Percentiles rank a stretch among this genome's conserved stretches.
Evolutionary conservation across 2,797 vertebrate species (phyloP).

Genomic region (Masticophis lateralis): DNA sequence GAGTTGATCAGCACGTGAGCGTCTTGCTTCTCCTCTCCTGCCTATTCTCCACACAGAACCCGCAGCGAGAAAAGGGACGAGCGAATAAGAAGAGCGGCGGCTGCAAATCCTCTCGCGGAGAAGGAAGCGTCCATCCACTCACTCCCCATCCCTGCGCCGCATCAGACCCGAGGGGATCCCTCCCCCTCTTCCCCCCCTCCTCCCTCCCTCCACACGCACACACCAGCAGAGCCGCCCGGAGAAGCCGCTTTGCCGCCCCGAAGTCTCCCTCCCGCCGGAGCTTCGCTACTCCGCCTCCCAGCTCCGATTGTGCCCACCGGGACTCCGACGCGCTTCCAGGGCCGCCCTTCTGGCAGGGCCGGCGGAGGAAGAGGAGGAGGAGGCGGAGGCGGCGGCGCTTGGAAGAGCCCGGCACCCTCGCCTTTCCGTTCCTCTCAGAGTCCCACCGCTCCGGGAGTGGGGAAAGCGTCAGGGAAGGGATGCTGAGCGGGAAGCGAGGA

Average conservation of each 20-base stretch:
- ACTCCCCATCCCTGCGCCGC: background rate
- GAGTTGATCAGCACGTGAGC: constrained; percentile 17
- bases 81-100: background rate
- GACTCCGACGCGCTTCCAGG: background rate
- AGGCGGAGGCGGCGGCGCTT: background rate
- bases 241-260: background rate
- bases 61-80: background rate
- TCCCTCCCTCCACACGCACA: background rate
- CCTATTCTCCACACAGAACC: constrained; percentile 35
- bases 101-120: background rate
- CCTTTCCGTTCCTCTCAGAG: background rate
- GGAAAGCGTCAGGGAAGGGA: constrained; percentile 20
- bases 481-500: constrained; percentile 5
- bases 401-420: background rate
- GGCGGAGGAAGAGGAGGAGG: background rate
- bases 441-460: background rate
- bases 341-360: background rate
- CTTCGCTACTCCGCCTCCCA: background rate
- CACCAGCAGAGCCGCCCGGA: constrained; percentile 4
- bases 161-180: constrained; percentile 18
- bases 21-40: background rate
- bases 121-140: background rate
- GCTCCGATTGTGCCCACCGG: background rate
- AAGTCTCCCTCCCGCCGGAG: background rate
- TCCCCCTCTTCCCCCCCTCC: background rate